Conservation (phyloP, 2,888 invertebrate species). For the Callinectes sapidus region DNA sequence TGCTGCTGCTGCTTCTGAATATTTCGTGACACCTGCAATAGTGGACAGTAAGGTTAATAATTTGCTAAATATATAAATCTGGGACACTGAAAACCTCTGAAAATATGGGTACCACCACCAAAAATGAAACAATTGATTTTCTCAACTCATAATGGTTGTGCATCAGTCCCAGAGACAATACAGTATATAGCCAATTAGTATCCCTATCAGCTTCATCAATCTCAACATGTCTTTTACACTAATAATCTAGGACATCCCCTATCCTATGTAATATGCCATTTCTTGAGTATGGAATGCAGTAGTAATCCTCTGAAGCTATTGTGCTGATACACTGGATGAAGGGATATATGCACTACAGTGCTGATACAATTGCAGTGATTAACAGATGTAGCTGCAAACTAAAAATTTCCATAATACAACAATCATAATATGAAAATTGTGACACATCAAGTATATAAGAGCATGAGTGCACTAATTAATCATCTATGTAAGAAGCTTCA, state of each 20-base stretch:
- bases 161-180: neutral
- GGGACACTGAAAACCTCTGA: neutral
- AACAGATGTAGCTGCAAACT: neutral
- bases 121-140: neutral
- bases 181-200: neutral
- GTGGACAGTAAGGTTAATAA: neutral
- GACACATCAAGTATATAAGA: neutral
- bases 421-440: neutral
- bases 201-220: neutral
- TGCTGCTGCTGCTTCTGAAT: conserved; percentile 73
- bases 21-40: conserved; percentile 71
- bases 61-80: neutral
- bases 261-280: neutral
- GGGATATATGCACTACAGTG: neutral
- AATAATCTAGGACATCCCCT: neutral
- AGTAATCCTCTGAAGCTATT: neutral
- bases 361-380: conserved; percentile 3
- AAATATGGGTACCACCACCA: neutral
- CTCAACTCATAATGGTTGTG: neutral
- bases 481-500: conserved; percentile 19
- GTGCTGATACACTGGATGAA: neutral
- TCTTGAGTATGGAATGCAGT: neutral
- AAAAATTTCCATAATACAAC: neutral
- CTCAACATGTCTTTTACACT: neutral
- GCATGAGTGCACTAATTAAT: neutral